Conservation (phyloP, 2,888 invertebrate genomes). For the Notocelia uddmanniana region DNA sequence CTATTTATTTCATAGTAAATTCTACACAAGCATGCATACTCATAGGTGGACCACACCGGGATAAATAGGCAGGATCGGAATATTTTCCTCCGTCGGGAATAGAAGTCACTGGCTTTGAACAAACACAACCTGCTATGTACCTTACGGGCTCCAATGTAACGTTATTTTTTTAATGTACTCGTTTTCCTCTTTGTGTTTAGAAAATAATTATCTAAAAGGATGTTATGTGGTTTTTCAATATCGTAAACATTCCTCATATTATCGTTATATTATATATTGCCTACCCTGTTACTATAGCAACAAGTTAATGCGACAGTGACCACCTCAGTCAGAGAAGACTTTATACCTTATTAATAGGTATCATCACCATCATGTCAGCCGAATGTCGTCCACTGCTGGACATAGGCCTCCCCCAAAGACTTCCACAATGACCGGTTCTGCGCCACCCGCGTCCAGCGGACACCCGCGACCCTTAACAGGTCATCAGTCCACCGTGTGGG, state of each 20-base stretch:
- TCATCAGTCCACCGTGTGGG: too few relatives aligned
- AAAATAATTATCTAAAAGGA: not conserved
- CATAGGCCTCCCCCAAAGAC: too few relatives aligned
- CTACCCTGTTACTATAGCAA: too few relatives aligned
- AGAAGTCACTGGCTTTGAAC: not conserved
- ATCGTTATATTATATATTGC: not conserved
- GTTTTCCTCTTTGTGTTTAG: not conserved
- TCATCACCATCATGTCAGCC: too few relatives aligned
- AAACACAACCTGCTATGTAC: slow-evolving; percentile 7
- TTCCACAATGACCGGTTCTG: too few relatives aligned
- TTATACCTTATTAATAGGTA: too few relatives aligned
- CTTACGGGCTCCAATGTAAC: not conserved
- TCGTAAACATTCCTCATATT: not conserved
- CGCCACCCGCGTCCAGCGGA: too few relatives aligned
- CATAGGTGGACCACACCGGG: not conserved
- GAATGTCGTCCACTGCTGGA: too few relatives aligned
- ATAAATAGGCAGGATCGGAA: slow-evolving; percentile 8
- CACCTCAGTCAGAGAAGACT: too few relatives aligned
- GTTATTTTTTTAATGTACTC: not conserved
- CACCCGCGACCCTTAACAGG: too few relatives aligned
- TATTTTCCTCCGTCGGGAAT: slow-evolving; percentile 11
- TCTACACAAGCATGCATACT: not conserved
- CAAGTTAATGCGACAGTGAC: too few relatives aligned
- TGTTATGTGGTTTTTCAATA: not conserved
- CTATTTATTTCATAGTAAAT: not conserved